phyloP scores from a whole-genome alignment of 2,113 vertebrate species.

The Ploceus nigricollis region DNA sequence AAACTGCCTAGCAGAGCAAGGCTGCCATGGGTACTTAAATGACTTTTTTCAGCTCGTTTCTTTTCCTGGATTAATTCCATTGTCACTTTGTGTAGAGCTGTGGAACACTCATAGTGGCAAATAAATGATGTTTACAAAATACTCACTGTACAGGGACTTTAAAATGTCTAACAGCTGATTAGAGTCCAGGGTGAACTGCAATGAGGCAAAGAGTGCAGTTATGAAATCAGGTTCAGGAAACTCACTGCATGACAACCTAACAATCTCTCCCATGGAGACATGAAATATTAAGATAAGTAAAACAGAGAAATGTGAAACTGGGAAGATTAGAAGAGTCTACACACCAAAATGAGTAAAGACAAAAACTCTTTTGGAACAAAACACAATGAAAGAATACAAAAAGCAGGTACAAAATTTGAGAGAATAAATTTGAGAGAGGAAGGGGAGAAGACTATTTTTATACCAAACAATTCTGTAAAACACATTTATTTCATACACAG shows the following conservation, averaged over 20 bases:
- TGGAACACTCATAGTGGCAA: constrained; percentile 23
- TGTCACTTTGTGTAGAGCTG: neutral
- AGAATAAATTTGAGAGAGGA: neutral
- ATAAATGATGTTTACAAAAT: constrained; percentile 50
- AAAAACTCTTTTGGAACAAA: neutral
- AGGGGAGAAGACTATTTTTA: neutral
- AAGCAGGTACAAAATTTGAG: neutral
- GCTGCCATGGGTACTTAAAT: neutral
- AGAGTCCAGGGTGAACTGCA: neutral
- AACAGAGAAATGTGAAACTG: neutral
- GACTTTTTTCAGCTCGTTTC: neutral
- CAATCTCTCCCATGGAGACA: neutral
- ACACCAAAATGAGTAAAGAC: neutral
- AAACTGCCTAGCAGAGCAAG: constrained; percentile 14
- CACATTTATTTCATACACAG: neutral
- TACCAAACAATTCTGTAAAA: neutral
- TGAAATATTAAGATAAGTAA: neutral
- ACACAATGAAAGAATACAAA: neutral
- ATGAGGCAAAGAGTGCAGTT: neutral
- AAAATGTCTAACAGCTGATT: neutral
- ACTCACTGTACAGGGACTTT: neutral
- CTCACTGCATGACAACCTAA: neutral
- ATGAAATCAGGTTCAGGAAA: neutral
- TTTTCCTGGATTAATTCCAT: constrained; percentile 29
- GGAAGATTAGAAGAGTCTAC: neutral